phyloP scores from a whole-genome alignment of 2,113 vertebrate genomes.

The Lontra canadensis region DNA sequence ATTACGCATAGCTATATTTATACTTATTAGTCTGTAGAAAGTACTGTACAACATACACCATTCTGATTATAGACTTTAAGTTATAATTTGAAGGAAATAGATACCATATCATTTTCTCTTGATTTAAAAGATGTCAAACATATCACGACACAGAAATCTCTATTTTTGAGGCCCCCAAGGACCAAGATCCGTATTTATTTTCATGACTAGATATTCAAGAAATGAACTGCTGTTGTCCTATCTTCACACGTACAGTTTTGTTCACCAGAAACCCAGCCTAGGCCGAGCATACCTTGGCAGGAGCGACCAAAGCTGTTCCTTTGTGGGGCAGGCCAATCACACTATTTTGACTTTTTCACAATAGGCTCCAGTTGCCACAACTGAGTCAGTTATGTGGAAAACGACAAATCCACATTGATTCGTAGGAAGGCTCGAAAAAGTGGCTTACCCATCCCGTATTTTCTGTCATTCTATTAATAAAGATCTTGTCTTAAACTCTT shows the following conservation, averaged over 20 bases:
- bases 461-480: neutral
- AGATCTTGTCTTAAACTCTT: neutral
- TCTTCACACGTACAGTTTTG: neutral
- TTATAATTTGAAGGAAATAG: conserved; percentile 31
- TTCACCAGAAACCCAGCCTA: neutral
- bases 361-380: neutral
- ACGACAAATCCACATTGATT: conserved; percentile 36
- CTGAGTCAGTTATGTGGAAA: conserved; percentile 46
- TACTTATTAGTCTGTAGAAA: neutral
- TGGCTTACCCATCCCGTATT: neutral
- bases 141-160: neutral
- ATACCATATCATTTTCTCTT: conserved; percentile 13
- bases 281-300: neutral
- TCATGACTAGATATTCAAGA: neutral
- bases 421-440: neutral
- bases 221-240: neutral
- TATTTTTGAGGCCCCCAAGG: neutral
- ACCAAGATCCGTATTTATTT: conserved; percentile 20
- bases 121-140: conserved; percentile 13
- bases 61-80: neutral
- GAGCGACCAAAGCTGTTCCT: neutral
- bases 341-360: conserved; percentile 31
- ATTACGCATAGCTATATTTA: neutral
- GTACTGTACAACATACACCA: neutral
- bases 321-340: neutral